These are phyloP conservation scores for Gymnorhina tibicen DNA, from an alignment of 2,113 vertebrate genomes.

Conservation along the genomic window DNA sequence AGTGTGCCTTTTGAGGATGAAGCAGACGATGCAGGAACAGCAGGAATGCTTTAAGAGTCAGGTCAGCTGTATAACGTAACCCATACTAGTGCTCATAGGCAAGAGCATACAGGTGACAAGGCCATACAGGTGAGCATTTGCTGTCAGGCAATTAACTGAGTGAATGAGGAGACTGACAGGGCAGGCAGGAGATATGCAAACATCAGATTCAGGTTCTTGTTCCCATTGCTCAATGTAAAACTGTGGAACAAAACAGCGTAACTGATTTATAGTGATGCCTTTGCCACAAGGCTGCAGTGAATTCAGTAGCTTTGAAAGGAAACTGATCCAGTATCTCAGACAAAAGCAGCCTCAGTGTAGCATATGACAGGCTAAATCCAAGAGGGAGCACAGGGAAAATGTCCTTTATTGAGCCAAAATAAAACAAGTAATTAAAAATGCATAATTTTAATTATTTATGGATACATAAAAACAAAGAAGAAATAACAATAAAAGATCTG, in stretches of 20 bases:
- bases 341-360: not conserved
- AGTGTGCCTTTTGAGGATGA: not conserved
- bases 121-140: not conserved
- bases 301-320: not conserved
- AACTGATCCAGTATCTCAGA: not conserved
- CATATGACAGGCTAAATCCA: not conserved
- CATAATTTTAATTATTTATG: not conserved
- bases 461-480: not conserved
- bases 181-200: not conserved
- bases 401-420: not conserved
- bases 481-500: not conserved
- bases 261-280: not conserved
- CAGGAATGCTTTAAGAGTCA: not conserved
- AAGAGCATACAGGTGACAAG: too few relatives aligned
- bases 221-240: not conserved
- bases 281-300: not conserved
- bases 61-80: not conserved
- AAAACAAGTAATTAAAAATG: not conserved
- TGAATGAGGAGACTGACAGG: not conserved
- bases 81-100: not conserved
- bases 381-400: not conserved
- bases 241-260: rapidly evolving
- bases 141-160: not conserved
- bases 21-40: rapidly evolving
- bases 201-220: not conserved